Evolutionary conservation across 1,140 invertebrate species (phyloP), one percentile per base, ranked within the genome.

Genomic region (Megathymus violae): DNA sequence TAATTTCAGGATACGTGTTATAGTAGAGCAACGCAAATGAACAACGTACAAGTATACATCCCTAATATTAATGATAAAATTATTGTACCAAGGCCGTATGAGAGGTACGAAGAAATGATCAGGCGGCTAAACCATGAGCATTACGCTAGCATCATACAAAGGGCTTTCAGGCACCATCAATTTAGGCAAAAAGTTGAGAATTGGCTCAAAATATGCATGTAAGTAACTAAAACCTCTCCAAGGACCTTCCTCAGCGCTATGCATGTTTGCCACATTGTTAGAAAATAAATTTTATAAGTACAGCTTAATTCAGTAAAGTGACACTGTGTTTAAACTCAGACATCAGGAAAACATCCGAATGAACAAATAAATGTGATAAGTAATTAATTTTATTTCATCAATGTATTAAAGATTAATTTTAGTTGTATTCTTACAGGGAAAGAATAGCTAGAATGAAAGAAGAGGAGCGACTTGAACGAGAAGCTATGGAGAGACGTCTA

Each of bases 91-190:
- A 89, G 91, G 48, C 82, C 85, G 1, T 95, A 94, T 43, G 92
- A 93, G 69, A 92, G 91, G 1, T 92, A 92, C 16, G 91, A 92
- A 0, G 89, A 94, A 69, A 88, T 92, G 78, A 80, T 91, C 25
- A 76, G 48, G 50, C 76, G 92, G 9, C 62, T 92, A 11, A 91
- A 93, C 65, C 81, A 93, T 17, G 80, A 92, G 27, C 85, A 89
- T 14, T 91, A 92, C 38, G 94, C 94, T 1, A 71, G 87, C 13
- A 80, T 93, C 5, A 95, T 95, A 62, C 94, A 95, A 64, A 85
- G 92, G 48, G 91, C 91, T 44, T 93, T 92, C 60, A 85, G 85
- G 61, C 89, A 88, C 44, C 86, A 93, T 52, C 88, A 81, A 15
- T 93, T 92, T 48, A 84, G 87, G 25, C 82, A 80, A 51, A 83